Conservation (phyloP, 2,888 invertebrate species). For the Luperina nickerlii region DNA sequence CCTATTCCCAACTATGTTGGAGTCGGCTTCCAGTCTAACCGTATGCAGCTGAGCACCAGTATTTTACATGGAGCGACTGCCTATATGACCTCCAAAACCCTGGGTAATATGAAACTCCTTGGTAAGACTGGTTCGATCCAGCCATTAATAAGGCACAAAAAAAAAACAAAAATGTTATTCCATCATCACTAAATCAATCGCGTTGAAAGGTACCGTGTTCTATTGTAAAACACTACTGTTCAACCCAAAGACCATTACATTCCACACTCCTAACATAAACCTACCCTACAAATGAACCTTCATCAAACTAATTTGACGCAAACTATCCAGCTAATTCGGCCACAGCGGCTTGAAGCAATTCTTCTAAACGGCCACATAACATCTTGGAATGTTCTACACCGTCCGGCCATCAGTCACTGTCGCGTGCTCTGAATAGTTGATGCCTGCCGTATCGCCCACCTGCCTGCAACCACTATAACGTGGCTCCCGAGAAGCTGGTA, state of each 20-base stretch:
- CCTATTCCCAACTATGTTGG: no score
- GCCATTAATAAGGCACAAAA: no score
- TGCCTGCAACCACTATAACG: conserved; percentile 64
- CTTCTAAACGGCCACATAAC: conserved; percentile 56
- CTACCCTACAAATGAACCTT: conserved; percentile 23
- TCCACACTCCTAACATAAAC: background rate
- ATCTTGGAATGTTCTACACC: conserved; percentile 52
- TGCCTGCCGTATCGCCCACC: conserved; percentile 66
- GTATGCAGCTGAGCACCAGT: no score
- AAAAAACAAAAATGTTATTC: no score
- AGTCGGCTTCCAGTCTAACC: no score
- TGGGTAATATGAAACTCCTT: no score
- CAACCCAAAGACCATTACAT: background rate
- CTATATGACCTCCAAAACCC: no score
- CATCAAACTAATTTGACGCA: conserved; percentile 46
- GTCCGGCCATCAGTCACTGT: conserved; percentile 76
- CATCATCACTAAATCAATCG: background rate
- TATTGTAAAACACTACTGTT: background rate
- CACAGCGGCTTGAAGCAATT: conserved; percentile 36
- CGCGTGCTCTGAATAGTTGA: conserved; percentile 77
- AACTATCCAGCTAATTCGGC: conserved; percentile 48
- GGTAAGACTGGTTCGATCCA: no score
- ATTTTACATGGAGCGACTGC: no score
- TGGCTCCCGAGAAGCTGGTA: conserved; percentile 30
- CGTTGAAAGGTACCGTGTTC: background rate